Evolutionary conservation across 2,113 vertebrate genomes (phyloP), one percentile per base, ranked within the genome.

Genomic region (Lophius piscatorius): DNA sequence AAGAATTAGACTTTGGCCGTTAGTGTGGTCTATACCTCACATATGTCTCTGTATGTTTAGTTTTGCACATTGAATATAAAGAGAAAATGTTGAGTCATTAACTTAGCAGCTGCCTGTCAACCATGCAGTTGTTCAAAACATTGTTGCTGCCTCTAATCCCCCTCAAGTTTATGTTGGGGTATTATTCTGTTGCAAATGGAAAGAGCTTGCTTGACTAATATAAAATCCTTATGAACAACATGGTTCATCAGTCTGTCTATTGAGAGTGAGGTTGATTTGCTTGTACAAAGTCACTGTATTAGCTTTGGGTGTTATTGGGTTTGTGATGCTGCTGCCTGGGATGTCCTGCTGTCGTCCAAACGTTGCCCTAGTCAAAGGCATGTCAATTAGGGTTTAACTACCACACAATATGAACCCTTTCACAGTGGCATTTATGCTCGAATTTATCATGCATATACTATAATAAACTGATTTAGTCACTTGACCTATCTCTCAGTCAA

Each of bases 201-300:
- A 31, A 31, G n/a, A 5, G 13, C 14, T 11, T 14, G 74, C 61
- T 78, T 74, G 66, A 74, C 67, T 72, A 81, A 83, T 63, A 51
- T 69, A 51, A 50, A 52, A 59, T 77, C 75, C 70, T 71, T 70
- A 26, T 64, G 76, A 76, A 75, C 68, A 56, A 47, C 51, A 73
- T 24, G 46, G 41, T 58, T 61, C 55, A 54, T 47, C 49, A 63
- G 54, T 54, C 40, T 51, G 4, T 70, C 17, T 62, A 5, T 70
- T 55, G 57, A 55, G 62, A 34, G 54, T 26, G 49, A 64, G 59
- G 31, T 39, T 48, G 14, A 49, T 54, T 60, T 67, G 51, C 63
- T 56, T 66, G 48, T 28, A 49, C 10, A 21, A 46, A 64, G 46
- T 49, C 70, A 33, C 21, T n/a, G 11, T 56, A 70, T 59, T 62